These are phyloP conservation scores for Hippocampus zosterae DNA, from an alignment of 2,113 vertebrate genomes.

Conservation along the genomic window DNA sequence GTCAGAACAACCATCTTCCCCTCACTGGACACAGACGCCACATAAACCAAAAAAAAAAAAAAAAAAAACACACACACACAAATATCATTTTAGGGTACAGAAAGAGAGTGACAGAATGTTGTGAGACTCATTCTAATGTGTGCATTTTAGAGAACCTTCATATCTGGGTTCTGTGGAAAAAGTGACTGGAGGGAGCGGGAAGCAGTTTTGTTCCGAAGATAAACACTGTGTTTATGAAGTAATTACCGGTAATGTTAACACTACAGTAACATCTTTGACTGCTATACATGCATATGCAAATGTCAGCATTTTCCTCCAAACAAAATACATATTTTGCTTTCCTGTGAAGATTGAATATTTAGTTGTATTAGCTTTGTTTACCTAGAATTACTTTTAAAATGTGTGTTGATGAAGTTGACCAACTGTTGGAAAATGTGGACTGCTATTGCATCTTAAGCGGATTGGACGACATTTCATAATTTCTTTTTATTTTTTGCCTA, in stretches of 20 bases:
- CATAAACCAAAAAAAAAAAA: slow-evolving; percentile 26
- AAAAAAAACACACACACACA: slow-evolving; percentile 46
- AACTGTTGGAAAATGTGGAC: too few relatives aligned
- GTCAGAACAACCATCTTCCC: slow-evolving; percentile 99
- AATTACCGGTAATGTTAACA: not conserved
- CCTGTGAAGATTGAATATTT: too few relatives aligned
- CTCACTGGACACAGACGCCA: slow-evolving; percentile 80
- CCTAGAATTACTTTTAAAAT: too few relatives aligned
- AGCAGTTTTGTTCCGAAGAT: not conserved
- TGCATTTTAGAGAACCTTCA: slow-evolving; percentile 24
- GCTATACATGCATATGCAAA: too few relatives aligned
- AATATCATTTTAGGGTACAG: slow-evolving; percentile 30
- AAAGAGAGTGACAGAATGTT: slow-evolving; percentile 38
- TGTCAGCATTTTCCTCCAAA: too few relatives aligned
- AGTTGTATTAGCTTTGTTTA: too few relatives aligned
- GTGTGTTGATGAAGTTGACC: too few relatives aligned
- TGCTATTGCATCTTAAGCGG: too few relatives aligned
- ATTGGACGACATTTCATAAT: too few relatives aligned
- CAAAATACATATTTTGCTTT: too few relatives aligned
- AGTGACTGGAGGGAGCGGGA: not conserved
- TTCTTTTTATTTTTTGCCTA: too few relatives aligned
- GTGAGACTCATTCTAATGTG: slow-evolving; percentile 28
- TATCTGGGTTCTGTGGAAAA: slow-evolving; percentile 6
- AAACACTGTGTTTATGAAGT: not conserved
- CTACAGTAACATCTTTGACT: not conserved